Percentiles rank a stretch among this genome's conserved stretches.
These are phyloP conservation scores for Leptodactylus fallax DNA, from an alignment of 2,797 vertebrate species.

Conservation along the genomic window DNA sequence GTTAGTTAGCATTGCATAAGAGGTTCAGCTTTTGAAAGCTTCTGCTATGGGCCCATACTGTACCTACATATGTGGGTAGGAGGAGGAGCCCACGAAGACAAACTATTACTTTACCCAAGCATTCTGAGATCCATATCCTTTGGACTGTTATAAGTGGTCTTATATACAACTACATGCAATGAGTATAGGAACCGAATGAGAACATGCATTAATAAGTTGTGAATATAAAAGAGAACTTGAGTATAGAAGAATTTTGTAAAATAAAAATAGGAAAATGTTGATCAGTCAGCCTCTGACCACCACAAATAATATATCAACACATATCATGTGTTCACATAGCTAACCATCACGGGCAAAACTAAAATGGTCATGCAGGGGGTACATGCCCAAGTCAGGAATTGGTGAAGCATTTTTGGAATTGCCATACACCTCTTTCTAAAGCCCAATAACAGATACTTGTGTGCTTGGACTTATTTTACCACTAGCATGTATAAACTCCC, in stretches of 20 bases:
- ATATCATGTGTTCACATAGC: neutral
- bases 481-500: neutral
- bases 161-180: neutral
- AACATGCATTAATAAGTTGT: neutral
- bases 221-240: neutral
- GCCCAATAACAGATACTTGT: neutral
- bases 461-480: neutral
- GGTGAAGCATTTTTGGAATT: neutral
- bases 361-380: slow-evolving; percentile 9
- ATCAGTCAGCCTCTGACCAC: neutral
- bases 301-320: neutral
- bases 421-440: neutral
- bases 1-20: no score
- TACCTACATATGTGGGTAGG: neutral
- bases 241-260: neutral
- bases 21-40: no score
- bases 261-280: neutral
- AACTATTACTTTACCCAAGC: no score
- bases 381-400: neutral
- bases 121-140: neutral
- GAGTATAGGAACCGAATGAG: neutral
- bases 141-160: slow-evolving; percentile 19
- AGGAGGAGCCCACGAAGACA: no score
- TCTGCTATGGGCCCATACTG: neutral
- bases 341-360: neutral